These are phyloP conservation scores for Lasioglossum morio DNA, from an alignment of 2,888 invertebrate genomes.

Conservation along the genomic window DNA sequence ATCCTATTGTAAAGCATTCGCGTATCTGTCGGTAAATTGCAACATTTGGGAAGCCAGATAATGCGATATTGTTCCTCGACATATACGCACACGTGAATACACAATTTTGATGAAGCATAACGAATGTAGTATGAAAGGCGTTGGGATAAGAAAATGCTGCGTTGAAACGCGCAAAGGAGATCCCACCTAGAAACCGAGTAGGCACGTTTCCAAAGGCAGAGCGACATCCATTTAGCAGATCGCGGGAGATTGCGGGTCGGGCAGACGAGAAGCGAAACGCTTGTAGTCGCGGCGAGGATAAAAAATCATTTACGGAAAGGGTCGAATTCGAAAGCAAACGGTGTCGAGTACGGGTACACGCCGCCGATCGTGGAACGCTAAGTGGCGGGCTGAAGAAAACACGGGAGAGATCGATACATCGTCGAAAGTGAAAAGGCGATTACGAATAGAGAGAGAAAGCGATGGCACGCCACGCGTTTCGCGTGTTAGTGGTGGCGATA, in stretches of 20 bases:
- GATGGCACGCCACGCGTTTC: conserved; percentile 58
- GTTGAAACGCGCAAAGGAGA: too few species aligned
- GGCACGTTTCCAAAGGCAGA: conserved; percentile 7
- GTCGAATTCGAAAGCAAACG: conserved; percentile 34
- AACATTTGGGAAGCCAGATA: too few species aligned
- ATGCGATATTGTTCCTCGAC: too few species aligned
- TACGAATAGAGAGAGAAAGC: conserved; percentile 62
- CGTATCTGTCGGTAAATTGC: too few species aligned
- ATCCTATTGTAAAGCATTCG: too few species aligned
- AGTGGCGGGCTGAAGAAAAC: conserved; percentile 45
- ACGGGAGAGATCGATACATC: conserved; percentile 52
- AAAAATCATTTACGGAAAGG: conserved; percentile 23
- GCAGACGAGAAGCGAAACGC: not conserved
- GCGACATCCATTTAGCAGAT: conserved; percentile 11
- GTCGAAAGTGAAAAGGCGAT: conserved; percentile 70
- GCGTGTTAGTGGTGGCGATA: conserved; percentile 59
- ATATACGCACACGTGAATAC: too few species aligned
- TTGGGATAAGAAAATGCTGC: too few species aligned
- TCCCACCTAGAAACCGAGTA: not conserved
- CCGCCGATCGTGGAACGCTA: not conserved
- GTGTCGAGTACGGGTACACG: not conserved
- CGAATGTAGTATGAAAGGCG: too few species aligned
- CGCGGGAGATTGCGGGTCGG: conserved; percentile 5
- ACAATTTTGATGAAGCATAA: too few species aligned
- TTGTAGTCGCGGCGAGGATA: not conserved